These are phyloP conservation scores for Yoshiicerus persimilis DNA, from an alignment of 1,140 invertebrate species.

Conservation along the genomic window DNA sequence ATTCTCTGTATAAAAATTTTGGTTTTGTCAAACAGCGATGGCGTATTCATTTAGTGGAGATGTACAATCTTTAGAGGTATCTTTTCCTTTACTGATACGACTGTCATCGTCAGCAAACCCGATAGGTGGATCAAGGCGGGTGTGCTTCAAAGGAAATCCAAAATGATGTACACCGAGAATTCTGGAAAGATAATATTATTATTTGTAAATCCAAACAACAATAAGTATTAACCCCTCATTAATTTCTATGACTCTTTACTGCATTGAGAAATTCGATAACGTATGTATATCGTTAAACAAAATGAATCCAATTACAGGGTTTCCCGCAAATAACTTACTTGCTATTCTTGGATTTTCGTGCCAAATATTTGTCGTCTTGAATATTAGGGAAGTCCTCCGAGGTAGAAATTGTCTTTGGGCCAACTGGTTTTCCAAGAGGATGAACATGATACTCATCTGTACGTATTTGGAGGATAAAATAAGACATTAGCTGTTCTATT, in stretches of 20 bases:
- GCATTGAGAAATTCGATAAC: too few species aligned
- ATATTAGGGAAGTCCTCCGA: background rate
- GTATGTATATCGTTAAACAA: background rate
- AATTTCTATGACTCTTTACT: too few species aligned
- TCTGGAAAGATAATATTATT: background rate
- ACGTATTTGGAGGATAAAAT: slow-evolving; percentile 24
- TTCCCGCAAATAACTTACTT: background rate
- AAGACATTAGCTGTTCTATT: slow-evolving; percentile 7
- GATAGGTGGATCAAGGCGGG: slow-evolving; percentile 13
- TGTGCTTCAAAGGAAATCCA: background rate
- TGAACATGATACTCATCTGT: slow-evolving; percentile 24
- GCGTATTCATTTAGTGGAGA: slow-evolving; percentile 27
- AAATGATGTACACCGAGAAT: slow-evolving; percentile 9
- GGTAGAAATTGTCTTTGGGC: background rate
- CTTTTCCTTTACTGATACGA: background rate
- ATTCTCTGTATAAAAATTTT: background rate
- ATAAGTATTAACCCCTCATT: too few species aligned
- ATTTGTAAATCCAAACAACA: too few species aligned
- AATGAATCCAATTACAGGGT: background rate
- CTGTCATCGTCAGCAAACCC: background rate
- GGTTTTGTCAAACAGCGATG: slow-evolving; percentile 28
- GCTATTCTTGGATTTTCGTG: background rate
- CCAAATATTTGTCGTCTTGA: slow-evolving; percentile 12
- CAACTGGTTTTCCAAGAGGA: background rate
- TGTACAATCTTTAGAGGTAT: background rate